phyloP scores from a whole-genome alignment of 2,888 invertebrate genomes.

The Isotomurus palustris region DNA sequence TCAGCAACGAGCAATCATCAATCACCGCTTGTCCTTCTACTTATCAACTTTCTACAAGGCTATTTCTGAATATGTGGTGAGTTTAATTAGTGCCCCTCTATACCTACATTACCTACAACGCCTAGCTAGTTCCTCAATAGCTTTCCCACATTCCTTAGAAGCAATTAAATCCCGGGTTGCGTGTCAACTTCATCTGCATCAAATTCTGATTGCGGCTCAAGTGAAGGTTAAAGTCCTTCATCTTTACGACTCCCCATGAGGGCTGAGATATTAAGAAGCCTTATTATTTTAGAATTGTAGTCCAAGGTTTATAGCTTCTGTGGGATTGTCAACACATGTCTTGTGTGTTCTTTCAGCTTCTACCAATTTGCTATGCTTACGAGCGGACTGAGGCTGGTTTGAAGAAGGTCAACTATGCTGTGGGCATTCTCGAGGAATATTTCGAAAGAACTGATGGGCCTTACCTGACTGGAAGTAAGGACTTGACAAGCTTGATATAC shows the following conservation, averaged over 20 bases:
- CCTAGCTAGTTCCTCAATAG: too few relatives aligned
- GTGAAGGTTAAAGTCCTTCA: too few relatives aligned
- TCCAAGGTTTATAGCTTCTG: background rate
- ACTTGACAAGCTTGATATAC: too few relatives aligned
- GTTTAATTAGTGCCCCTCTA: background rate
- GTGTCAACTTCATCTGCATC: too few relatives aligned
- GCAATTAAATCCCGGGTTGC: too few relatives aligned
- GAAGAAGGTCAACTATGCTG: slow-evolving; percentile 64
- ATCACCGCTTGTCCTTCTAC: slow-evolving; percentile 74
- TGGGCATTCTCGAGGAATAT: slow-evolving; percentile 65
- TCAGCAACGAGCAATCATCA: slow-evolving; percentile 66
- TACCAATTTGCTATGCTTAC: slow-evolving; percentile 73
- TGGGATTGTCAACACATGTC: too few relatives aligned
- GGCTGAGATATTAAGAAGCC: background rate
- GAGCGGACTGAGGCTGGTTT: slow-evolving; percentile 62
- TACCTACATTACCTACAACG: background rate
- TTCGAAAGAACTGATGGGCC: slow-evolving; percentile 58
- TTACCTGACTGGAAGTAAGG: slow-evolving; percentile 61
- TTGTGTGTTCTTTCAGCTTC: slow-evolving; percentile 56
- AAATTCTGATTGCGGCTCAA: too few relatives aligned
- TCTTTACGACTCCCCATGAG: too few relatives aligned
- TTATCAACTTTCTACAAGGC: slow-evolving; percentile 68
- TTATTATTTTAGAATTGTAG: background rate
- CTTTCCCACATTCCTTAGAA: too few relatives aligned
- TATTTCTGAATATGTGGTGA: slow-evolving; percentile 62